Conservation (phyloP, 2,797 vertebrate species). For the Pangasius djambal region DNA sequence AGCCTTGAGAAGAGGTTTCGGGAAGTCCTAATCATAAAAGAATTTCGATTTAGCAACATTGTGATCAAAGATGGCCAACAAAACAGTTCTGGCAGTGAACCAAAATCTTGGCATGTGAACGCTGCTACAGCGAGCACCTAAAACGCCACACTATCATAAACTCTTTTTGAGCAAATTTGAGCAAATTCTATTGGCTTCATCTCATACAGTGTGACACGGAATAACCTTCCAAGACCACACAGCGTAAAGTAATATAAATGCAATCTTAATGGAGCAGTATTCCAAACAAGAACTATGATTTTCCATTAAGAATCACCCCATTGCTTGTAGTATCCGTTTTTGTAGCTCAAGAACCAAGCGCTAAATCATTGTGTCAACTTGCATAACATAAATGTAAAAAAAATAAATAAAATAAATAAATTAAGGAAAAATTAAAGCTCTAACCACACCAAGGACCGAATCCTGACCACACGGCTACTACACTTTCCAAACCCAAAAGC, state of each 20-base stretch:
- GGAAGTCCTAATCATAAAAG: not conserved
- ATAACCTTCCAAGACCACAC: not conserved
- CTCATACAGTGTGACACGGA: not conserved
- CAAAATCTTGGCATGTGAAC: not conserved
- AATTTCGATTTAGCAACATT: not conserved
- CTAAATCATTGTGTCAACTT: constrained; percentile 5
- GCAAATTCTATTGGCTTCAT: not conserved
- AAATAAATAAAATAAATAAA: not conserved
- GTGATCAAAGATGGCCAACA: not conserved
- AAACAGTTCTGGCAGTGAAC: not conserved
- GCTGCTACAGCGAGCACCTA: not conserved
- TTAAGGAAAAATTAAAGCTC: not conserved
- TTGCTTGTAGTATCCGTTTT: not conserved
- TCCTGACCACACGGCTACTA: constrained; percentile 14
- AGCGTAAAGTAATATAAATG: not conserved
- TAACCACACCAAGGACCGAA: constrained; percentile 18
- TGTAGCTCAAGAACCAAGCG: not conserved
- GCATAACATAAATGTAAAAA: not conserved
- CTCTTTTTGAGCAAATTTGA: not conserved
- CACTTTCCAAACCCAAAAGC: constrained; percentile 32
- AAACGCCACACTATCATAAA: not conserved
- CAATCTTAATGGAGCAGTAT: not conserved
- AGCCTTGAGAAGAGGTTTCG: not conserved
- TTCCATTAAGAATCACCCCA: not conserved
- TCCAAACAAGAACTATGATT: not conserved